Percentiles rank a stretch among this genome's conserved stretches.
Evolutionary conservation across 2,113 vertebrate genomes (phyloP).

Genomic region (Pantherophis guttatus): DNA sequence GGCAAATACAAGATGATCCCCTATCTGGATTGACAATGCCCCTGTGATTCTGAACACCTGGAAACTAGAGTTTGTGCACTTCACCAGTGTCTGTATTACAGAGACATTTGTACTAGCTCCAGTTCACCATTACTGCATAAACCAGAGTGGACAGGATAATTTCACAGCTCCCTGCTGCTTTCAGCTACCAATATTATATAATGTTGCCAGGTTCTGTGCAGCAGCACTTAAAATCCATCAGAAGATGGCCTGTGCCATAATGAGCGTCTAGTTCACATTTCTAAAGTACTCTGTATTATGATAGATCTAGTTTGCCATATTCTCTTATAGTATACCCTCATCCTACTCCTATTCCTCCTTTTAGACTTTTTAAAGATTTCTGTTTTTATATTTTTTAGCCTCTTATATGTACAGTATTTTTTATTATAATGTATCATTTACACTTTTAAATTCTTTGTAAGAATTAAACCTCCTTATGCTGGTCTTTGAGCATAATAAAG

Average conservation of each 20-base stretch:
- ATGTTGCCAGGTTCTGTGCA: background rate
- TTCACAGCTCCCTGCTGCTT: background rate
- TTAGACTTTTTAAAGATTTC: background rate
- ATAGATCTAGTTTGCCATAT: background rate
- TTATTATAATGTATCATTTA: too few relatives aligned
- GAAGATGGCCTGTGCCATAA: background rate
- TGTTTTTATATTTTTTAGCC: background rate
- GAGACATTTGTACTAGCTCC: background rate
- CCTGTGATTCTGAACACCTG: background rate
- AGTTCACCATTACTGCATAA: background rate
- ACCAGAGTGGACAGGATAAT: background rate
- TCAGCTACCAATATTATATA: background rate
- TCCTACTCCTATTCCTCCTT: background rate
- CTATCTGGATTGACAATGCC: background rate
- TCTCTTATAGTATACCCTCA: too few relatives aligned
- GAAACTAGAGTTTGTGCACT: background rate
- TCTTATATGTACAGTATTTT: too few relatives aligned
- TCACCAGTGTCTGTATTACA: background rate
- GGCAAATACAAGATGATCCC: too few relatives aligned
- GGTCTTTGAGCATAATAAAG: too few relatives aligned
- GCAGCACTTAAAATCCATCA: background rate
- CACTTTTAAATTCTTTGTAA: too few relatives aligned
- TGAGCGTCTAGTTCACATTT: background rate
- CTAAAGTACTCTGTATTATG: background rate
- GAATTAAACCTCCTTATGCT: too few relatives aligned